Conservation (phyloP, 2,113 vertebrate genomes). For the Peromyscus polionotus region DNA sequence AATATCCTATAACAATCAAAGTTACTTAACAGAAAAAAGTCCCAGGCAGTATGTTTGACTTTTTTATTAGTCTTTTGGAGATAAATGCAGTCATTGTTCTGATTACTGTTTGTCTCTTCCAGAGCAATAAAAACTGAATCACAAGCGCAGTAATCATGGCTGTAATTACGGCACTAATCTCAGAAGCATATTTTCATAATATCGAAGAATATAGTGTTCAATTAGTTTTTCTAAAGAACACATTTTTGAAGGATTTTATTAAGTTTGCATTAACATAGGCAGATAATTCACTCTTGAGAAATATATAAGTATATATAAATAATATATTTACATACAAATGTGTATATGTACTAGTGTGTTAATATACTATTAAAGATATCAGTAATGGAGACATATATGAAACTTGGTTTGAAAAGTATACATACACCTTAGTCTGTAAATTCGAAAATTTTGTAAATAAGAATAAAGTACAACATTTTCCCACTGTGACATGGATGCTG, state of each 20-base stretch:
- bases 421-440: background rate
- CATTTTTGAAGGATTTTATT: background rate
- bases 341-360: background rate
- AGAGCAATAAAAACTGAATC: constrained; percentile 27
- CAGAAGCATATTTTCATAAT: constrained; percentile 17
- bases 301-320: background rate
- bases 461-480: background rate
- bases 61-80: background rate
- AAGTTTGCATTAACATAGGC: background rate
- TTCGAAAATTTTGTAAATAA: background rate
- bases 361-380: background rate
- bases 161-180: constrained; percentile 44
- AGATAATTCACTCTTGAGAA: background rate
- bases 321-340: background rate
- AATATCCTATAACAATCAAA: constrained; percentile 33
- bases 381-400: background rate
- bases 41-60: background rate
- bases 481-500: background rate
- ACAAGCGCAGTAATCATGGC: background rate
- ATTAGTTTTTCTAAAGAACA: background rate
- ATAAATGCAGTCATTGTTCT: constrained; percentile 15
- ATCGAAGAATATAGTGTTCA: constrained; percentile 36
- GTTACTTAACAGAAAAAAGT: background rate
- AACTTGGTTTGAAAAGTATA: background rate
- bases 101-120: constrained; percentile 39